These are phyloP conservation scores for Hypolimnas misippus DNA, from an alignment of 2,888 invertebrate genomes.

Conservation along the genomic window DNA sequence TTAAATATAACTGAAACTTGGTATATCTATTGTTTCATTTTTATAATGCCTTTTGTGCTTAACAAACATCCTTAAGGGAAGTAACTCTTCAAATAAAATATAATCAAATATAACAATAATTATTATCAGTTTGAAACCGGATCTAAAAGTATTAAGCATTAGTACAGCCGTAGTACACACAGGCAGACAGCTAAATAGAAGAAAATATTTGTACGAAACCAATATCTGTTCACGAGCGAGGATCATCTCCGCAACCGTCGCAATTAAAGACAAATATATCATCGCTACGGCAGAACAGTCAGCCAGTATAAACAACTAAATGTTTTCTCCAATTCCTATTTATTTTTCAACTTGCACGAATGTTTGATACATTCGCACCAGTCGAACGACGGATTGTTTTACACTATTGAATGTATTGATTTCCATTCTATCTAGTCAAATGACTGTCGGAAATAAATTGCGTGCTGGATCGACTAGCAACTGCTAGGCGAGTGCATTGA, in stretches of 20 bases:
- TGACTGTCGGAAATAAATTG: slow-evolving; percentile 14
- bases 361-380: background rate
- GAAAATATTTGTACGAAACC: too few relatives aligned
- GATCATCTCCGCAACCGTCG: background rate
- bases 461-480: background rate
- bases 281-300: background rate
- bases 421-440: background rate
- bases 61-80: too few relatives aligned
- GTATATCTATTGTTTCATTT: too few relatives aligned
- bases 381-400: slow-evolving; percentile 12
- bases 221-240: too few relatives aligned
- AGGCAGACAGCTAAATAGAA: too few relatives aligned
- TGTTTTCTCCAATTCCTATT: background rate
- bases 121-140: too few relatives aligned
- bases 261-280: background rate
- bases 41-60: too few relatives aligned
- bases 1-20: too few relatives aligned
- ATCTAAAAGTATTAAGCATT: too few relatives aligned
- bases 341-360: background rate
- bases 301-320: background rate
- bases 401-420: slow-evolving; percentile 8
- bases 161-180: too few relatives aligned
- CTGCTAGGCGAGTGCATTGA: background rate
- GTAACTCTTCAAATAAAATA: too few relatives aligned
- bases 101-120: too few relatives aligned